A percentile compares a stretch with the other conserved stretches of the same genome.
phyloP scores from a whole-genome alignment of 2,797 vertebrate species.

The Columba guinea region DNA sequence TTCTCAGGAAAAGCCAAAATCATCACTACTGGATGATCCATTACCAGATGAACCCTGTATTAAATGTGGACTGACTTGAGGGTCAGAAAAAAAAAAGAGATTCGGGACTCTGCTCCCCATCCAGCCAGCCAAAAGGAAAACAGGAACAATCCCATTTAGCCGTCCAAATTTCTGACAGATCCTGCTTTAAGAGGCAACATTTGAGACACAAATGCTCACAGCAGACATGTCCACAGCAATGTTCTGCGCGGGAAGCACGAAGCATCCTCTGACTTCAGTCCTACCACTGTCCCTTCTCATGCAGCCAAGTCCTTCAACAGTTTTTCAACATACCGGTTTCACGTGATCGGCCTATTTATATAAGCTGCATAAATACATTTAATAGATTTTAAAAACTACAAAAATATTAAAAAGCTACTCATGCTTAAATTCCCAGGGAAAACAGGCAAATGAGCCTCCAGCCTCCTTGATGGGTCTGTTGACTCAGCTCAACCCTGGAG shows the following conservation, averaged over 20 bases:
- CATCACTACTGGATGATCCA: background rate
- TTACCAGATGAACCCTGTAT: background rate
- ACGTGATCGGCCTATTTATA: background rate
- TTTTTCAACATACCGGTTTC: background rate
- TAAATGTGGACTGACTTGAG: background rate
- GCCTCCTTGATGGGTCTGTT: background rate
- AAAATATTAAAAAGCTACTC: background rate
- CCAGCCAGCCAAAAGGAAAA: background rate
- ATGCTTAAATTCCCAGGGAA: background rate
- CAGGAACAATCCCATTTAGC: background rate
- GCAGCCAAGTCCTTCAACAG: background rate
- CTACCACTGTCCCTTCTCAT: accelerated
- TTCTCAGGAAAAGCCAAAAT: background rate
- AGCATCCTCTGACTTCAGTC: background rate
- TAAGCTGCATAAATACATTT: background rate
- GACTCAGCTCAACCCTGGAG: background rate
- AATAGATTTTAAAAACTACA: background rate
- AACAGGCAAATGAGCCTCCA: background rate
- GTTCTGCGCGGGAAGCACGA: background rate
- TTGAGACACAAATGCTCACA: background rate
- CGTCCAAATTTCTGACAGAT: background rate
- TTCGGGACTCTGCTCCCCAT: background rate
- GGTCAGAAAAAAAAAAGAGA: background rate
- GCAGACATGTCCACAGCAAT: accelerated
- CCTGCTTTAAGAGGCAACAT: background rate